Base-by-base conservation (phyloP, 2,113 vertebrate genomes). In the Calidris pugnax region DNA sequence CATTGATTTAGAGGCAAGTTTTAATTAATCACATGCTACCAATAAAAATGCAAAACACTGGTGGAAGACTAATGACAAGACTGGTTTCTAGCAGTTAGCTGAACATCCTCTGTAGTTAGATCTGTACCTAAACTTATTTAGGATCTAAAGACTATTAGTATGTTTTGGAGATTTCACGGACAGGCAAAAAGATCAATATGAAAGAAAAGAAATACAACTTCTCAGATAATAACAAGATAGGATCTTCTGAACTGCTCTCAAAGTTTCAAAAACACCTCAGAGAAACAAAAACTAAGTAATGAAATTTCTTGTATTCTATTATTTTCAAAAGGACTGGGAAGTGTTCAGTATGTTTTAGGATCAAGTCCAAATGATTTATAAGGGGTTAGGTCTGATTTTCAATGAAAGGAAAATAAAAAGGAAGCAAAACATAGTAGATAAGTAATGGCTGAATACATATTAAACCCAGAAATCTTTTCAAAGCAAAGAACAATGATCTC, bases 321-420 rank as follows among this genome's bases (percentile, higher is more conserved):
- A 55, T 89, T 92, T 96, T 90, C 75, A 63, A 18, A 88, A 55
- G 69, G 41, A 68, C 60, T 89, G 69, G 76, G 75, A 93, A 94
- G 50, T 32, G 53, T 84, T 92, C 59, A 59, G 0, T 75, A 56
- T 87, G 69, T 71, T 93, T 96, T 87, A 96, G 94, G 95, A 94
- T 64, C 48, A 45, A 90, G 76, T 96, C 97, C 95, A 95, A 96
- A 93, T 77, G 69, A 67, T 63, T 94, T 95, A 86, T 45, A 95
- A 92, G 51, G n/a, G 81, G 23, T 81, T 92, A 63, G 37, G 32
- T 60, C 83, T 81, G 76, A 78, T 90, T 95, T 96, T 96, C 93
- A 95, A 95, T 95, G 62, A 89, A 96, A 93, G 95, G 90, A 95
- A 96, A 96, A 95, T 74, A 93, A 89, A 94, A 89, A 95, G 95